Evolutionary conservation across 1,140 invertebrate species (phyloP), one percentile per base, ranked within the genome.

Genomic region (Lepidurus apus): DNA sequence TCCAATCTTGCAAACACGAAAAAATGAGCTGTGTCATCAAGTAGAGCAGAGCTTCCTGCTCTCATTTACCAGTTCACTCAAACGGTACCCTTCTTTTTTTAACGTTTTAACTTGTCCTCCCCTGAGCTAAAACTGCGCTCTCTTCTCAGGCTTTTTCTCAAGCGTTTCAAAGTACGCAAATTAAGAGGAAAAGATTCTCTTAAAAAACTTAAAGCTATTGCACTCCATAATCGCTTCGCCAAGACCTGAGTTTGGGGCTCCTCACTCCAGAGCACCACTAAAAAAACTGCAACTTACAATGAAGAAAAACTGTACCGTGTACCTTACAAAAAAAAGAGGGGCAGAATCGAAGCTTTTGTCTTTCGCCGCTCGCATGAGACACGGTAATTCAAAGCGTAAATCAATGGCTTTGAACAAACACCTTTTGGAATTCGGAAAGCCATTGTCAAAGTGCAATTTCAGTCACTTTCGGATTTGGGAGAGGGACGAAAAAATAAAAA

Each of bases 51-150:
- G 53, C 53, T 65, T 65, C 53, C 53, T 65, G 53, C 53, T 65
- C 53, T 65, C 53, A 65, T 65, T 65, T 65, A 65, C 53, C 53
- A 65, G 53, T 65, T 65, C 53, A 65, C 53, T 65, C 53, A 65
- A 65, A 65, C 53, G 53, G 53, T 65, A 65, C 53, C 53, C n/a
- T 65, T 65, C 17, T 65, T 65, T 65, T 65, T 65, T 21, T 21
- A 65, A 13, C 53, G 21, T 65, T 65, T 21, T n/a, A 65, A 65
- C 53, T 65, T 21, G n/a, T 65, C 1, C 53, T 1, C 53, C 21
- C 53, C 21, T 65, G 53, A 65, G 21, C 53, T 65, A 65, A 21
- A 65, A 65, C 53, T 65, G 13, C 53, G 53, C 53, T 65, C 53
- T 13, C 53, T 65, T 65, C 53, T 65, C 53, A 65, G 53, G 21